A percentile compares a stretch with the other conserved stretches of the same genome.
Conservation (phyloP, 2,797 vertebrate species). For the Typhlichthys subterraneus region DNA sequence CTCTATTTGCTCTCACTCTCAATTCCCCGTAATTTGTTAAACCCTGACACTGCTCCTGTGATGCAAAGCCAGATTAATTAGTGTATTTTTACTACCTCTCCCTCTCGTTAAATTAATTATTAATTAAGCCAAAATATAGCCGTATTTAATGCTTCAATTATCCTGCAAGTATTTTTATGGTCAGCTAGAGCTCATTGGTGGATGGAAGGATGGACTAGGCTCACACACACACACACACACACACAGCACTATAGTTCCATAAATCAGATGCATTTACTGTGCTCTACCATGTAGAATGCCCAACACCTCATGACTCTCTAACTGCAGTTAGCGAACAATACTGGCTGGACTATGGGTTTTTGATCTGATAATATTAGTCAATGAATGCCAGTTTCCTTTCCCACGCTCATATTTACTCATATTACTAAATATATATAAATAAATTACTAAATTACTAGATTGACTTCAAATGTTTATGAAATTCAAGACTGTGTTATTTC, state of each 20-base stretch:
- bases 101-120: constrained; percentile 90
- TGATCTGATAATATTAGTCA: constrained; percentile 40
- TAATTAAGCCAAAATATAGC: constrained; percentile 89
- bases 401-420: constrained; percentile 33
- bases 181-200: constrained; percentile 81
- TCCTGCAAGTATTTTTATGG: constrained; percentile 83
- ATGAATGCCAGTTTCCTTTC: constrained; percentile 42
- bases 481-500: no score
- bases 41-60: constrained; percentile 76
- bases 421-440: background rate
- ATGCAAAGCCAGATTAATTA: constrained; percentile 87
- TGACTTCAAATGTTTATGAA: no score
- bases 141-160: constrained; percentile 92
- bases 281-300: constrained; percentile 51
- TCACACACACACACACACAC: constrained; percentile 6
- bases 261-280: constrained; percentile 52
- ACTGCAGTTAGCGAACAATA: constrained; percentile 38
- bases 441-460: background rate
- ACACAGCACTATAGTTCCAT: constrained; percentile 22
- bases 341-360: constrained; percentile 49
- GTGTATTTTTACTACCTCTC: constrained; percentile 84
- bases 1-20: constrained; percentile 30
- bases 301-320: constrained; percentile 53
- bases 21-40: constrained; percentile 56
- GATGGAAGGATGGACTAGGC: constrained; percentile 58